Conservation (phyloP, 2,888 invertebrate genomes). For the Leptodirus hochenwartii region DNA sequence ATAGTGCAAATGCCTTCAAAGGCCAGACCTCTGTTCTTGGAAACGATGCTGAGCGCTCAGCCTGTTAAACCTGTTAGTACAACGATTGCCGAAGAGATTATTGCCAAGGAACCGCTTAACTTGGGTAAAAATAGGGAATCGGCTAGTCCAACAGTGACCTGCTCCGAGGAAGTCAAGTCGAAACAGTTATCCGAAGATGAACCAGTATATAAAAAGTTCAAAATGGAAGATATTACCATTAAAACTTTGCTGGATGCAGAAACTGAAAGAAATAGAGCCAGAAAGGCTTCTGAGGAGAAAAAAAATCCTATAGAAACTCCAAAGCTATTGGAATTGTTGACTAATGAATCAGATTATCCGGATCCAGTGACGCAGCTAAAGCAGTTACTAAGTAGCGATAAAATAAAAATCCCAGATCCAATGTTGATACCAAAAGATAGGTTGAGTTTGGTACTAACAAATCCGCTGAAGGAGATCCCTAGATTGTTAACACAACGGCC, state of each 20-base stretch:
- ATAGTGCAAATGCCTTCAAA: too few relatives aligned
- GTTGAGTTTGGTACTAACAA: slow-evolving; percentile 47
- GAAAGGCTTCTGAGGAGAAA: slow-evolving; percentile 12
- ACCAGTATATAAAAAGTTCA: slow-evolving; percentile 32
- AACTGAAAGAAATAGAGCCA: slow-evolving; percentile 16
- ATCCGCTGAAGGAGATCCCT: slow-evolving; percentile 62
- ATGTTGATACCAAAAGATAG: slow-evolving; percentile 62
- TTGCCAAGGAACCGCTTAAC: slow-evolving; percentile 52
- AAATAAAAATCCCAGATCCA: slow-evolving; percentile 62
- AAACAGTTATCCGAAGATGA: slow-evolving; percentile 19
- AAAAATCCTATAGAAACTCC: slow-evolving; percentile 25
- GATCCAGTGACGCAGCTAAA: slow-evolving; percentile 54
- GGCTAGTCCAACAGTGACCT: slow-evolving; percentile 54
- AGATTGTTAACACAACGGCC: slow-evolving; percentile 50
- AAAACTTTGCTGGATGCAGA: slow-evolving; percentile 30
- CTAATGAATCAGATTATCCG: slow-evolving; percentile 25
- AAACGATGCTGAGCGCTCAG: too few relatives aligned
- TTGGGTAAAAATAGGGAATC: slow-evolving; percentile 47
- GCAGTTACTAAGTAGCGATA: slow-evolving; percentile 43
- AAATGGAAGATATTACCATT: slow-evolving; percentile 28
- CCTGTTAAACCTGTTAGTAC: slow-evolving; percentile 2
- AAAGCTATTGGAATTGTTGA: slow-evolving; percentile 28
- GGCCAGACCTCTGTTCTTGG: too few relatives aligned
- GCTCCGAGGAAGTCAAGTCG: slow-evolving; percentile 45
- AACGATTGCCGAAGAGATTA: slow-evolving; percentile 16